These are phyloP conservation scores for Poecile atricapillus DNA, from an alignment of 2,113 vertebrate species.

Conservation along the genomic window DNA sequence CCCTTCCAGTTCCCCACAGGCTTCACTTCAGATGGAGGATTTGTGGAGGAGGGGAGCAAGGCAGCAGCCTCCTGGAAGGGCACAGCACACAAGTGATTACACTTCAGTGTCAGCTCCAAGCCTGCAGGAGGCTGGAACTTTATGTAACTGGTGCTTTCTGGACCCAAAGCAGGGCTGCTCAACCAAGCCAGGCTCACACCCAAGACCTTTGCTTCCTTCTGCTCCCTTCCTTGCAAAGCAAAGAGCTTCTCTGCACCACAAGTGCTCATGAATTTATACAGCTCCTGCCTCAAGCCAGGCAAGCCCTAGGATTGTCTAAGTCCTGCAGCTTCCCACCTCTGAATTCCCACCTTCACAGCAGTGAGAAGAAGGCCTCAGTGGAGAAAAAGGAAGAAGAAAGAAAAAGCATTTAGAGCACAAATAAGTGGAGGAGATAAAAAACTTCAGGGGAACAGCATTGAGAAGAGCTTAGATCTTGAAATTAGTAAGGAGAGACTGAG, in stretches of 20 bases:
- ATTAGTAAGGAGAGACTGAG: neutral
- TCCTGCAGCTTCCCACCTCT: neutral
- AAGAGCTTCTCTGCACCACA: neutral
- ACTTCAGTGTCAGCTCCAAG: neutral
- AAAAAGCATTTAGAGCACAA: neutral
- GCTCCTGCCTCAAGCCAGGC: neutral
- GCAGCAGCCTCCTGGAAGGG: slow-evolving; percentile 4
- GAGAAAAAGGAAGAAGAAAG: neutral
- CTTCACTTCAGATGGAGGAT: neutral
- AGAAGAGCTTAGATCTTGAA: neutral
- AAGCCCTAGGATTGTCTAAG: neutral
- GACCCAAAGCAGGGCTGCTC: neutral
- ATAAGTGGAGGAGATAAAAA: neutral
- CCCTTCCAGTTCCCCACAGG: neutral
- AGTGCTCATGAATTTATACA: neutral
- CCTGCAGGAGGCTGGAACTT: neutral
- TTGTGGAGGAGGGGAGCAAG: neutral
- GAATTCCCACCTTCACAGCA: neutral
- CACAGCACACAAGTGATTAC: neutral
- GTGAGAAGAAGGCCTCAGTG: neutral
- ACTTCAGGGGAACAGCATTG: neutral
- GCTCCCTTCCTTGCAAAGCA: neutral
- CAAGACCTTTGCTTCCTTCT: neutral
- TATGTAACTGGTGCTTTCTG: neutral
- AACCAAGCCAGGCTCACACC: neutral